Base-by-base conservation (phyloP, 2,113 vertebrate species). In the Toxotes chatareus region DNA sequence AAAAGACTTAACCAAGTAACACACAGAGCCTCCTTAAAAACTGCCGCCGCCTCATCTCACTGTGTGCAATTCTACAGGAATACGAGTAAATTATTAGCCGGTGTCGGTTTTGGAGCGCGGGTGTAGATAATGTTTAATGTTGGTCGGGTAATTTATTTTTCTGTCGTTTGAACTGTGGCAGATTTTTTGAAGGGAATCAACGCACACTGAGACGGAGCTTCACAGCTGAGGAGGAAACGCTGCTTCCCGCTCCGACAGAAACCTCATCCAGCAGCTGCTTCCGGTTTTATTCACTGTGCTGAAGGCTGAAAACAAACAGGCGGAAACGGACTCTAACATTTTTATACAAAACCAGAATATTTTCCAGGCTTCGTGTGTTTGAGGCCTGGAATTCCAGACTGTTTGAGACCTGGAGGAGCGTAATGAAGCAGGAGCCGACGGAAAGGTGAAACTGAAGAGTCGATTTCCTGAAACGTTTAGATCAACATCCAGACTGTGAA, bases 41-140 rank as follows among this genome's bases (percentile, higher is more conserved):
- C 95, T 74, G 89, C 86, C 53, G 85, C 56, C 94, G 88, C 79
- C 76, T 86, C 67, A 4, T 62, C 92, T 96, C 84, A 86, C 83
- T 90, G 89, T 96, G 96, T 96, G 96, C 96, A 95, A 95, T 95
- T 49, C 66, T 76, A 56, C 65, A 92, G 86, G 87, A 87, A 93
- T 86, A 93, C 88, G 73, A 76, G 56, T 88, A 86, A 89, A 69
- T 87, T 84, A 94, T 92, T 91, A 86, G 89, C 84, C 36, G 0
- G 90, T 86, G 85, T 93, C 88, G 89, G 79, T 71, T 27, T 27
- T 27, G 27, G 93, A 83, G 90, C 1, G 12, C 83, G 89, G 93
- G 84, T 82, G 70, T 63, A 56, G 69, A 76, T 78, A 12, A 78
- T 78, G 65, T 62, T 64, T 21, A 4, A 10, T 6, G 34, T 64